Evolutionary conservation across 2,113 vertebrate genomes (phyloP), one percentile per base, ranked within the genome.

Genomic region (Excalfactoria chinensis): DNA sequence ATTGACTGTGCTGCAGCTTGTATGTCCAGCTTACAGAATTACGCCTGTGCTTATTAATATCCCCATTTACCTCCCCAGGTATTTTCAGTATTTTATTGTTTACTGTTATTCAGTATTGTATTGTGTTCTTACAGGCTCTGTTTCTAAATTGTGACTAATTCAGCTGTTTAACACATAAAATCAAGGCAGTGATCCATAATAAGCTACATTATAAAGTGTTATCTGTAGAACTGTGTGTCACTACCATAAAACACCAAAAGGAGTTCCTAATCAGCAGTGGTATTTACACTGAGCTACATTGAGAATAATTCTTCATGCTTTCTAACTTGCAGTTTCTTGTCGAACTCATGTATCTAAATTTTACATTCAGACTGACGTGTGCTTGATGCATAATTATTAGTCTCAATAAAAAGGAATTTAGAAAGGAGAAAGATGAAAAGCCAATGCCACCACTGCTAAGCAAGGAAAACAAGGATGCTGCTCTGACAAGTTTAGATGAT

Each of bases 351-450:
- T 46, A 40, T 11, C 72, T 82, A 5, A 59, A 22, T 86, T 83
- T 90, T 72, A 30, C 69, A 58, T 95, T 96, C 44, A 83, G 69
- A 48, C 64, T 95, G 78, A 95, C 60, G 20, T 62, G 20, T 86
- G 73, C 66, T 86, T 88, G 76, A 93, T 35, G 69, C 51, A 66
- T 72, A 11, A 48, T 90, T 86, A 58, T 95, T 75, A 88, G 68
- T 73, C 37, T 55, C 74, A 86, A 91, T 94, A 86, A 70, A 72
- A 7, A 62, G 30, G 91, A 93, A 69, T 70, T 18, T 60, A 85
- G 37, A 64, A 71, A 53, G 17, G 2, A 2, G 13, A 4, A 59
- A 75, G 8, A 43, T 75, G 48, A 79, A 90, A 80, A 91, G 62
- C 28, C 41, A 94, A 7, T 87, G 30, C 41, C 25, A 4, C 22